Evolutionary conservation across 1,140 invertebrate genomes (phyloP).

Genomic region (Diabrotica undecimpunctata): DNA sequence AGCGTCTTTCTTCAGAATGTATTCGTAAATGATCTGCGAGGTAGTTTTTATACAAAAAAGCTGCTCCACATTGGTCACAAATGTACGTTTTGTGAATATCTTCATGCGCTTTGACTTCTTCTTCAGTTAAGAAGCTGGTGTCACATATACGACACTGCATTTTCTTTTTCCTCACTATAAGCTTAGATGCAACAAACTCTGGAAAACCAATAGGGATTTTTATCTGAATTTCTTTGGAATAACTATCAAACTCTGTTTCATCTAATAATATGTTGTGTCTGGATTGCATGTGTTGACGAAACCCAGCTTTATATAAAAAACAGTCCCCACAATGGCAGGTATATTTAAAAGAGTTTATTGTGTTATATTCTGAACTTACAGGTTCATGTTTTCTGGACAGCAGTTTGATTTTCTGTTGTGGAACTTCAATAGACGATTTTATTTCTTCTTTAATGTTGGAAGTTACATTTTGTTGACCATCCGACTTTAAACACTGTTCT

Average conservation of each 20-base stretch:
- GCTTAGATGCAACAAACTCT: constrained; percentile 7
- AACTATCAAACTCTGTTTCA: constrained; percentile 12
- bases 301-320: constrained; percentile 21
- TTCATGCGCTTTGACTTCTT: constrained; percentile 34
- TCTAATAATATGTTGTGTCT: constrained; percentile 20
- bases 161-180: constrained; percentile 8
- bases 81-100: constrained; percentile 44
- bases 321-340: constrained; percentile 22
- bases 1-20: constrained; percentile 13
- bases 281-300: constrained; percentile 16
- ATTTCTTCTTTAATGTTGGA: background rate
- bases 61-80: constrained; percentile 54
- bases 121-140: background rate
- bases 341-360: constrained; percentile 13
- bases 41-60: constrained; percentile 39
- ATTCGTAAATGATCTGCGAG: constrained; percentile 9
- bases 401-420: constrained; percentile 10
- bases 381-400: background rate
- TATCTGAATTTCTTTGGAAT: constrained; percentile 7
- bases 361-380: constrained; percentile 7
- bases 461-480: background rate
- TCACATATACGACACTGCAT: constrained; percentile 8
- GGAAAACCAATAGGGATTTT: constrained; percentile 5
- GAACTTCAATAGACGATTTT: background rate
- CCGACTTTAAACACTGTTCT: no score